Evolutionary conservation across 2,797 vertebrate species (phyloP).

Genomic region (Hypotaenidia okinawae): DNA sequence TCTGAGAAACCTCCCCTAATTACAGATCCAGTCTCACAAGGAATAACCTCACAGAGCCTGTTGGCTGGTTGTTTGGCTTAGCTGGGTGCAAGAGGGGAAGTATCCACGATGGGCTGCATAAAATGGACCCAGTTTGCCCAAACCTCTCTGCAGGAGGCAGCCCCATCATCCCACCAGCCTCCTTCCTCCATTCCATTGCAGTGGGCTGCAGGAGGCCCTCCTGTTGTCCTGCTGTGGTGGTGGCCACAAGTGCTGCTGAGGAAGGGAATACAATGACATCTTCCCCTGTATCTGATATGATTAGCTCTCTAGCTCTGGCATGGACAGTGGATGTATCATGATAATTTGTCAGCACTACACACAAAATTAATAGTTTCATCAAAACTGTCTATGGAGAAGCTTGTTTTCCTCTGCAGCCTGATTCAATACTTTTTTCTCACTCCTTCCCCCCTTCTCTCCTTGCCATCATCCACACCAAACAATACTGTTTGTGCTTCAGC

Average conservation of each 20-base stretch:
- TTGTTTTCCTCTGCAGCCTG: not conserved
- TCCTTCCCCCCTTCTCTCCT: not conserved
- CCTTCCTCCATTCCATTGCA: not conserved
- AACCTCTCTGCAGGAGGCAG: not conserved
- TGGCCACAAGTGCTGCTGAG: not conserved
- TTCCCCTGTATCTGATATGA: not conserved
- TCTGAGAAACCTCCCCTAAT: not conserved
- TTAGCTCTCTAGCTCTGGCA: not conserved
- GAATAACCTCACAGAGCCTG: not conserved
- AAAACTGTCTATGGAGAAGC: not conserved
- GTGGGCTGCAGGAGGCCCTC: not conserved
- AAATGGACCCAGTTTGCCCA: not conserved
- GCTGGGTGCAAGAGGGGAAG: not conserved
- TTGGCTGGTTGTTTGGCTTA: not conserved
- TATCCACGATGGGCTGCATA: not conserved
- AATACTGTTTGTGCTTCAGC: not conserved
- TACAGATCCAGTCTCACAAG: not conserved
- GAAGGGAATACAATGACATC: not conserved
- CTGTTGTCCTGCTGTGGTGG: rapidly evolving
- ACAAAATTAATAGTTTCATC: not conserved
- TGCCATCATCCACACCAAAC: not conserved
- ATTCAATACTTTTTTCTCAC: not conserved
- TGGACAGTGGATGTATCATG: not conserved
- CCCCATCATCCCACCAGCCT: not conserved
- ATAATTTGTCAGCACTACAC: not conserved